phyloP scores from a whole-genome alignment of 2,888 invertebrate genomes.

The Nycteola revayana region DNA sequence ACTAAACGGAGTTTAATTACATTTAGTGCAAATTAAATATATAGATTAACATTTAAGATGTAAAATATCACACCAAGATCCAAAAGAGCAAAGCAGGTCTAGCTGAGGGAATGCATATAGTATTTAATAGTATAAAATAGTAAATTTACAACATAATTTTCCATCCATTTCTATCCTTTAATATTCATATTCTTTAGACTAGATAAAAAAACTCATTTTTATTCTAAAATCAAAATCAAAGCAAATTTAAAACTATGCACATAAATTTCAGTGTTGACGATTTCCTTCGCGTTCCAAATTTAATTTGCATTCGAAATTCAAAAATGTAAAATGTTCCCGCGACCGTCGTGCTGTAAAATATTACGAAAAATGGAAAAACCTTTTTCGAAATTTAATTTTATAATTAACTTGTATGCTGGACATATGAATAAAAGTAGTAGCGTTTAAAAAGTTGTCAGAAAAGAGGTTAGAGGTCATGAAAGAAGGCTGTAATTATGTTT shows the following conservation, averaged over 20 bases:
- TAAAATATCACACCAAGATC: too few species aligned
- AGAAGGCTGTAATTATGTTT: too few species aligned
- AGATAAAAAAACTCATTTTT: constrained; percentile 10
- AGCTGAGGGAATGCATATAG: too few species aligned
- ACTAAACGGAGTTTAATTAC: too few species aligned
- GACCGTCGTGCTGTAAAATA: constrained; percentile 19
- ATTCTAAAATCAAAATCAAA: constrained; percentile 13
- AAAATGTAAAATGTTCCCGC: constrained; percentile 36
- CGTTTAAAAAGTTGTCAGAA: not conserved
- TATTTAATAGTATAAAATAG: too few species aligned
- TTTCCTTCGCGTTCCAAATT: constrained; percentile 28
- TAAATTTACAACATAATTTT: too few species aligned
- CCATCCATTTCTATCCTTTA: too few species aligned
- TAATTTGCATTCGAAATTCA: constrained; percentile 38
- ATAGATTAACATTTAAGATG: too few species aligned
- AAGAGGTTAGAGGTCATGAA: too few species aligned
- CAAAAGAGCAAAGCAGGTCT: too few species aligned
- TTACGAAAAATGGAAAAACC: constrained; percentile 12
- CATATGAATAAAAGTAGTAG: constrained; percentile 14
- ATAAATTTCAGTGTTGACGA: constrained; percentile 22
- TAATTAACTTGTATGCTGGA: constrained; percentile 39
- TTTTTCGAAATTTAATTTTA: constrained; percentile 40
- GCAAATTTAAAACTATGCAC: constrained; percentile 17
- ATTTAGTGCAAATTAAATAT: too few species aligned
- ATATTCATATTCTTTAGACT: too few species aligned